Base-by-base conservation (phyloP, 2,113 vertebrate species). In the Peromyscus californicus region DNA sequence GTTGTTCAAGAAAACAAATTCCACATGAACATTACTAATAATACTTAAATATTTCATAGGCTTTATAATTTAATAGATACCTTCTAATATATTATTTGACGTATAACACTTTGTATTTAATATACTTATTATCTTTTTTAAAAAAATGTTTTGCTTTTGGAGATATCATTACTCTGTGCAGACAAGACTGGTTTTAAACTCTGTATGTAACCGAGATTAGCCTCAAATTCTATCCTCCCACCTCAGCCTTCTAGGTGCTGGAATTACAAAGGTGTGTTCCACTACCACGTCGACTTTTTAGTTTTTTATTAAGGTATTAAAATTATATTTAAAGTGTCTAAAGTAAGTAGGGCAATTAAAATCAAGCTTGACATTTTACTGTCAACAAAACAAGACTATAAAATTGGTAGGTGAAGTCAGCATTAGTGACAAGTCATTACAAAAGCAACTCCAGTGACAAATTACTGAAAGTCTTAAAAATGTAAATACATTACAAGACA, bases 401-500 rank as follows among this genome's bases (percentile, higher is more conserved):
- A 93, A 94, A 86, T 48, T 97, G 74, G 39, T 61, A 95, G 74
- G 70, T 95, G 42, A 97, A 92, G 83, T 97, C 93, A 96, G 48
- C 85, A 92, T 78, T 95, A 67, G 89, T 96, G 76, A 98, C 87
- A 96, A 51, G 94, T 95, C 96, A 97, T 92, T 97, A 94, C 87
- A 97, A 97, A 48, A 97, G 54, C 67, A 97, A 90, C 57, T 90
- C 88, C 93, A 97, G 95, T 98, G 98, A 98, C 97, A 97, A 98
- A 98, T 98, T 97, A 98, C 98, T 98, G 97, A 96, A 98, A 98
- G 97, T 98, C 98, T 98, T 97, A 98, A 98, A 98, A 98, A 98
- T 98, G 98, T 97, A 98, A 98, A 97, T 96, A 90, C 87, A 94
- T 98, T 98, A 98, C 95, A 95, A 96, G 97, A 98, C 98, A 98